Base-by-base conservation (phyloP, 1,140 invertebrate species). In the Sycobia sp. region DNA sequence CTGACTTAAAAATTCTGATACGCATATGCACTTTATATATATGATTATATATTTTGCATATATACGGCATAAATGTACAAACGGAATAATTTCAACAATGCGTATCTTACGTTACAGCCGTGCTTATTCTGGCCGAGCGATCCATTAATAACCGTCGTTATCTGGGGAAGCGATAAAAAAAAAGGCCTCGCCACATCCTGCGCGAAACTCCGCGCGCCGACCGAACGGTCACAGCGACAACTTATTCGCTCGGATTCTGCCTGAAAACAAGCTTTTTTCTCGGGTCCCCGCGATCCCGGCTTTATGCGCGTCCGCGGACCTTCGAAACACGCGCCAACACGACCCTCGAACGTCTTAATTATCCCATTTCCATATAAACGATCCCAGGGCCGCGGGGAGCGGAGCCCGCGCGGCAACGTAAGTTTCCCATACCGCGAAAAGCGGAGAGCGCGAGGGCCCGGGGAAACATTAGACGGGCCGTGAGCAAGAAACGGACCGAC, bases 291-390 rank as follows among this genome's bases (percentile, higher is more conserved):
- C 25, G 46, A 29, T 14, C 44, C 4, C 14, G 2, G 4, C 25
- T 13, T 4, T 4, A n/a, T n/a, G n/a, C n/a, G n/a, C n/a, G 7
- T 3, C 1, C 47, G 16, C 47, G 27, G 1, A 2, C 0, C 22
- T 14, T n/a, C n/a, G n/a, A n/a, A n/a, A n/a, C n/a, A n/a, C n/a
- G n/a, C n/a, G n/a, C 23, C 25, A 49, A 49, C 16, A 49, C 11
- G 23, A 32, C 32, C 47, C 27, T 49, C 47, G 47, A 38, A 51
- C 32, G 66, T 71, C 70, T 76, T 73, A 74, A 76, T 76, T 72
- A 69, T 72, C 67, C 59, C 67, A 76, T 76, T 72, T 73, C 66
- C 71, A 74, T 76, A 72, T 67, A 74, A 76, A 74, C 66, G 70
- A 69, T 64, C 53, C 43, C 56, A 51, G 13, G n/a, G n/a, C n/a